Percentiles rank a stretch among this genome's conserved stretches.
These are phyloP conservation scores for Beroe ovata DNA, from an alignment of 37 sponge, comb jelly and placozoan genomes.

Conservation along the genomic window DNA sequence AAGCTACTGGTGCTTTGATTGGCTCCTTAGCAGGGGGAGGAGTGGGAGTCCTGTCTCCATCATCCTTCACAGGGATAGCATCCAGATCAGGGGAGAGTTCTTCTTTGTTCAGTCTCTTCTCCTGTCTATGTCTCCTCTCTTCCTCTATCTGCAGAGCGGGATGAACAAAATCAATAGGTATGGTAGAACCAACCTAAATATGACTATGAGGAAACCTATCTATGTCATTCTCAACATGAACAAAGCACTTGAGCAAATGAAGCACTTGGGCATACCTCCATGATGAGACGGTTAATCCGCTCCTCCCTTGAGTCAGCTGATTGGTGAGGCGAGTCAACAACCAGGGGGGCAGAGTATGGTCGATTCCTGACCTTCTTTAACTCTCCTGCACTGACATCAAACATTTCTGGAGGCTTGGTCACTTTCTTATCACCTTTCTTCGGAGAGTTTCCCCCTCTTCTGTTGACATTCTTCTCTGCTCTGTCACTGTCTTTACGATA, in stretches of 20 bases:
- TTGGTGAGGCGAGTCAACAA: neutral
- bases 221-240: no score
- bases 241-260: no score
- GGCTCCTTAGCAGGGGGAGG: constrained; percentile 11
- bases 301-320: constrained; percentile 4
- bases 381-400: constrained; percentile 47
- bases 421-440: neutral
- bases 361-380: neutral
- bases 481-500: neutral
- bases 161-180: no score
- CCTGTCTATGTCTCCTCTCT: neutral
- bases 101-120: constrained; percentile 23
- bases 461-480: neutral
- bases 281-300: constrained; percentile 24
- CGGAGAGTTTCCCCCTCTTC: neutral
- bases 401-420: constrained; percentile 36
- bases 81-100: constrained; percentile 2
- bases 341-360: neutral
- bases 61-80: constrained; percentile 8
- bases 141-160: constrained; percentile 32
- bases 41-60: neutral
- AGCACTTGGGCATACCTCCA: no score
- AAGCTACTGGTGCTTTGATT: constrained; percentile 34
- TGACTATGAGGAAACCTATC: no score
- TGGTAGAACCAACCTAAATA: no score